Percentiles rank a stretch among this genome's conserved stretches.
Evolutionary conservation across 2,888 invertebrate genomes (phyloP).

Genomic region (Euphydryas editha): DNA sequence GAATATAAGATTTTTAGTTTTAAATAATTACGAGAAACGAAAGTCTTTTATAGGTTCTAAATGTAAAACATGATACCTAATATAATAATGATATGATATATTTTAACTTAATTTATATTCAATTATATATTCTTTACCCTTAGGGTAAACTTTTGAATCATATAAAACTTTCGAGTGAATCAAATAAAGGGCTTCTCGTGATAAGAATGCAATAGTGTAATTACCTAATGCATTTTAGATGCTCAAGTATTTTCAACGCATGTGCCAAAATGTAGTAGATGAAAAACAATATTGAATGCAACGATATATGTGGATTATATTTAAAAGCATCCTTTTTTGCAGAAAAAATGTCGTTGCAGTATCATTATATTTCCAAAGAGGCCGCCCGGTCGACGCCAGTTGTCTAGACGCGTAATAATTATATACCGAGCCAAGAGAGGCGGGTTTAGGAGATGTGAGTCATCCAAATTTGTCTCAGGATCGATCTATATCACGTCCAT

Average conservation of each 20-base stretch:
- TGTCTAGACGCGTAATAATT: conserved; percentile 80
- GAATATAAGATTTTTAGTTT: no score
- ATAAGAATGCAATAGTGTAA: conserved; percentile 9
- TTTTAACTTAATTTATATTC: background rate
- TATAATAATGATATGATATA: background rate
- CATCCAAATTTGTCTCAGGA: conserved; percentile 70
- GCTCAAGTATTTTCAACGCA: background rate
- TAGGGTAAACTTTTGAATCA: background rate
- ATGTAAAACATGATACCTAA: background rate
- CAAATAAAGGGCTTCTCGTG: conserved; percentile 30
- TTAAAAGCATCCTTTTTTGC: conserved; percentile 13
- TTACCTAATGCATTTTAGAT: conserved; percentile 18
- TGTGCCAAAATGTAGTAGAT: background rate
- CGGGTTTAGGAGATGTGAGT: conserved; percentile 69
- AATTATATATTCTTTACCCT: background rate
- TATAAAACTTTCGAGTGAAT: conserved; percentile 7
- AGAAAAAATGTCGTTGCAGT: conserved; percentile 56
- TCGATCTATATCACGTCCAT: conserved; percentile 71
- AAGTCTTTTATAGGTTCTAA: no score
- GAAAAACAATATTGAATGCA: background rate
- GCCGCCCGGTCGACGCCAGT: conserved; percentile 73
- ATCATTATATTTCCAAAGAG: conserved; percentile 65
- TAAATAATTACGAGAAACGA: no score
- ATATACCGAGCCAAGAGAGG: conserved; percentile 74
- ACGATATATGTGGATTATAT: background rate